Base-by-base conservation (phyloP, 2,113 vertebrate species). In the Ascaphus truei region DNA sequence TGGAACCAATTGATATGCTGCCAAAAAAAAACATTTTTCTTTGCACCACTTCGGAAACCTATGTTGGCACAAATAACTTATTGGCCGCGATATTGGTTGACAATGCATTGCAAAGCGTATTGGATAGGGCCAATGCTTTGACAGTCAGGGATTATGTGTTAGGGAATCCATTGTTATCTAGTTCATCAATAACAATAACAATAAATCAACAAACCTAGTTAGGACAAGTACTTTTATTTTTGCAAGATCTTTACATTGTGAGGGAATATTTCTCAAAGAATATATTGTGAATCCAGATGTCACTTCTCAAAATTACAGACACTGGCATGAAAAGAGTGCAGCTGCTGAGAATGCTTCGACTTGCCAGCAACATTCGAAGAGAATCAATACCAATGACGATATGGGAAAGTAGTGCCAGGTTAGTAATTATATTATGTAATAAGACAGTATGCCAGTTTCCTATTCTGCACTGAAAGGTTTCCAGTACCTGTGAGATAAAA, bases 331-430 rank as follows among this genome's bases (percentile, higher is more conserved):
- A 37, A 60, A 52, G 56, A 50, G 45, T 37, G 58, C 67, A 71
- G 67, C 67, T 71, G 67, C 67, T 60, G 67, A 33, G 57, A 61
- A 47, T 2, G n/a, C 33, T n/a, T 26, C 25, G 25, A 12, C 45
- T 52, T 71, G 67, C 67, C 57, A 61, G 47, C 47, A 71, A 61
- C 43, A 39, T 51, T 61, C 4, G 41, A 30, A 50, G 57, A 45
- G 56, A 71, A 71, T 71, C 67, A 71, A 60, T 71, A 61, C 67
- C 45, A 71, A 29, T 71, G 67, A 71, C 57, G 27, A 53, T 71
- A 29, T 7, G 41, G 34, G 7, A 52, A 27, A 13, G 20, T 8
- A 5, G 16, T 60, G 67, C 67, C 67, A 71, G 45, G 50, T 52
- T 50, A 61, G 56, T 51, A 60, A 61, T 51, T 31, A 52, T 61